Base-by-base conservation (phyloP, 1,140 invertebrate species). In the Drosophila ironensis region DNA sequence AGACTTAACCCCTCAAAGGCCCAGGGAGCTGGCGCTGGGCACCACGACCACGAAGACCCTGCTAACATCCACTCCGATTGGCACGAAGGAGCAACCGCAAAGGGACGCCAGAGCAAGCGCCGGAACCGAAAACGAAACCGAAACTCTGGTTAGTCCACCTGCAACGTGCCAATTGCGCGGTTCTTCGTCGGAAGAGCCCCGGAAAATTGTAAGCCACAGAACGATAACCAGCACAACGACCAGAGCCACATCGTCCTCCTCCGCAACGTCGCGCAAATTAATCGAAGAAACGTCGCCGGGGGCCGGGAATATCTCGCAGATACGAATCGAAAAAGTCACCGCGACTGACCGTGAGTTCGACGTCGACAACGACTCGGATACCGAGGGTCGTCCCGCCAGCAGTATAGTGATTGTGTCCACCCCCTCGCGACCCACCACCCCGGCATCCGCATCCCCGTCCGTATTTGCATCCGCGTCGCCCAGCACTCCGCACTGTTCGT, bases 141-240 rank as follows among this genome's bases (percentile, higher is more conserved):
- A 40, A 54, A 60, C 61, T 47, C 44, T 37, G 42, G 56, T 74
- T 61, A 88, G 87, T 88, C 63, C 68, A 72, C 57, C 57, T 51
- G 72, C 72, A 86, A 69, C 87, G 82, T 80, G 87, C 82, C 87
- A 89, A 87, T 88, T 88, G 87, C 74, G 80, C 56, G 87, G 87
- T 89, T 89, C 87, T 89, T 86, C 70, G 38, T 38, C 87, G 72
- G 81, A 88, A 89, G 87, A 89, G 71, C 72, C 82, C 37, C 77
- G 82, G 46, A 68, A 82, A 89, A 81, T 89, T 89, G 87, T 89
- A 57, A 88, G 78, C 73, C 81, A 82, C 73, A 87, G 78, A 76
- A 86, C 80, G 75, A 86, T 69, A 75, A 86, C 64, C 38, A 72
- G 70, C 57, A 68, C 72, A 25, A 77, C 68, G 37, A 64, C 72